Base-by-base conservation (phyloP, 1,140 invertebrate genomes). In the Bombus confusus region DNA sequence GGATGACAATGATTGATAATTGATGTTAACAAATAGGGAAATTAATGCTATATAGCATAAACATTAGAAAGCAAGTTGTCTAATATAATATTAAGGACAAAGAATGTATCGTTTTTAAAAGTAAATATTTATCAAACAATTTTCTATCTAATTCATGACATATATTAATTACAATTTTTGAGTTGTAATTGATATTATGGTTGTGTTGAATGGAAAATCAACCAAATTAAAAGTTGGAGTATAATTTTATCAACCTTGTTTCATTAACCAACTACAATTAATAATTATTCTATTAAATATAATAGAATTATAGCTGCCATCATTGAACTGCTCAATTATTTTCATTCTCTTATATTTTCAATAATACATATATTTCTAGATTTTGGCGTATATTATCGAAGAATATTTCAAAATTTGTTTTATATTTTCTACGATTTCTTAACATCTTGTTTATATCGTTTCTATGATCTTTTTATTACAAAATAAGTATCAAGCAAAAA, bases 11-110 rank as follows among this genome's bases (percentile, higher is more conserved):
- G 34, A 77, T 64, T 34, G 28, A 85, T 31, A 28, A 73, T 39
- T 22, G n/a, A 68, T 69, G 0, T 15, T 77, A 83, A 77, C 22
- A 52, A 37, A 59, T 74, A 74, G n/a, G 66, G 43, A 68, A 80
- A 39, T 81, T 86, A 59, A 74, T 59, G 6, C 6, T 83, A 62
- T 57, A 34, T 39, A 39, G 25, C 15, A 15, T 39, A 28, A 25
- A 72, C 80, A 80, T 69, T 66, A 85, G 69, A 73, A 80, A 85
- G 69, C 83, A 85, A 85, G 57, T 85, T 52, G 59, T 83, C 25
- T 62, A 71, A 37, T 39, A 25, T 6, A n/a, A 52, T 47, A 31
- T 69, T 71, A 66, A 62, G 66, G 41, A 18, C 34, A 41, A 47
- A 41, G 31, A 34, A 39, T 15, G 28, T 37, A 37, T 28, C 25